Percentiles rank a stretch among this genome's conserved stretches.
Conservation (phyloP, 2,113 vertebrate genomes). For the Brienomyrus longianalis region DNA sequence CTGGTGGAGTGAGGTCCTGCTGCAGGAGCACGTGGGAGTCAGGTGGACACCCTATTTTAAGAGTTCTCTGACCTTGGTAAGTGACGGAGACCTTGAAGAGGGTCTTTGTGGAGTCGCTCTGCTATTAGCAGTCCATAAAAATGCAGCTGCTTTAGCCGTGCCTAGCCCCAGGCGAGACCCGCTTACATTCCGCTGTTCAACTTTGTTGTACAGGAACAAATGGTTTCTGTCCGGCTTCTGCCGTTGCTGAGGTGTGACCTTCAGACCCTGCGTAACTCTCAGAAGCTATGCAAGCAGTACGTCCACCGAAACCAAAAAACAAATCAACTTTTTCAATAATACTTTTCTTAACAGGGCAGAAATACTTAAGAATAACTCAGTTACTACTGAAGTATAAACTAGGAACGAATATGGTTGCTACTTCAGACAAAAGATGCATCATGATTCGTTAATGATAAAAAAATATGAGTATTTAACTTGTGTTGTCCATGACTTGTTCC, state of each 20-base stretch:
- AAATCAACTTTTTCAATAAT: neutral
- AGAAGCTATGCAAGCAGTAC: neutral
- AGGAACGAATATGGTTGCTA: neutral
- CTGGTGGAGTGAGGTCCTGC: neutral
- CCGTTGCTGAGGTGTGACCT: neutral
- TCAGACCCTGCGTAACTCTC: neutral
- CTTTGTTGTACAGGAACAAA: neutral
- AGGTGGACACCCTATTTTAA: neutral
- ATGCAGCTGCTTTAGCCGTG: neutral
- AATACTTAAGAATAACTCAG: neutral
- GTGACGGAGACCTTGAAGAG: neutral
- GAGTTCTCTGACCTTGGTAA: neutral
- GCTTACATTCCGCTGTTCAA: neutral
- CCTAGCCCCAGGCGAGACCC: neutral
- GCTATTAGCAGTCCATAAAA: neutral
- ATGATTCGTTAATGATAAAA: neutral
- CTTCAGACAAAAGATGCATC: neutral
- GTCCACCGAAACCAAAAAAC: neutral
- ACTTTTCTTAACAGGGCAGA: neutral
- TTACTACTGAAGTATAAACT: neutral
- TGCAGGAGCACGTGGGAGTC: neutral
- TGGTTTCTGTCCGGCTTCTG: neutral
- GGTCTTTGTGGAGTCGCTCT: neutral
- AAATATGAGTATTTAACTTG: neutral
- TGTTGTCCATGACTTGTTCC: neutral